phyloP scores from a whole-genome alignment of 2,888 invertebrate species.

The Itoplectis maculator region DNA sequence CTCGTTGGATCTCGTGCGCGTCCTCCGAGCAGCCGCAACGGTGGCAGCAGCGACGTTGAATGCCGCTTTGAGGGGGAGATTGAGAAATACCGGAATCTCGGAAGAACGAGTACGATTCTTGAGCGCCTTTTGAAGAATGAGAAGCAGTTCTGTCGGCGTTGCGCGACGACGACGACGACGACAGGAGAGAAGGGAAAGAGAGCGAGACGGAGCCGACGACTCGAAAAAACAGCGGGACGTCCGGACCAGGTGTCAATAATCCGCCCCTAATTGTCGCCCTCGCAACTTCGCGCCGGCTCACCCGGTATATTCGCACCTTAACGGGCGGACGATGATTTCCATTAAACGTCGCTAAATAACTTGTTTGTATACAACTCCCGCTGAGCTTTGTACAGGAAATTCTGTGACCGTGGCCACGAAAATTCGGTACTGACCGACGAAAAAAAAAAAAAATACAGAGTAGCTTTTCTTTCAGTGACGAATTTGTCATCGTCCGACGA shows the following conservation, averaged over 20 bases:
- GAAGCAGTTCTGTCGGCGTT: constrained; percentile 21
- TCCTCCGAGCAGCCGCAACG: no score
- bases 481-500: not conserved
- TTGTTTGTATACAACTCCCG: constrained; percentile 82
- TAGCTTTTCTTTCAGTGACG: not conserved
- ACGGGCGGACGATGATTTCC: constrained; percentile 77
- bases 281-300: constrained; percentile 54
- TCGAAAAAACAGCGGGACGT: constrained; percentile 79
- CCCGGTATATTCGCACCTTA: constrained; percentile 49
- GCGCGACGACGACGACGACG: constrained; percentile 31
- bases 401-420: constrained; percentile 63
- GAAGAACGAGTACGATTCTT: constrained; percentile 74
- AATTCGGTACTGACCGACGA: not conserved
- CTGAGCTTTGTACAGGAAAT: constrained; percentile 70
- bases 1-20: constrained; percentile 62
- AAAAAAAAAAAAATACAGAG: not conserved
- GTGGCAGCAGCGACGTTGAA: constrained; percentile 25
- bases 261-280: constrained; percentile 82
- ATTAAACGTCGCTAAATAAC: constrained; percentile 82
- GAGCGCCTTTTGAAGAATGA: constrained; percentile 39
- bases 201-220: constrained; percentile 73
- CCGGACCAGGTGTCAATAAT: constrained; percentile 84
- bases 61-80: constrained; percentile 63
- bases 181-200: constrained; percentile 3
- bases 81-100: constrained; percentile 79